Percentiles rank a stretch among this genome's conserved stretches.
phyloP scores from a whole-genome alignment of 1,140 invertebrate genomes.

The Heliothis virescens region DNA sequence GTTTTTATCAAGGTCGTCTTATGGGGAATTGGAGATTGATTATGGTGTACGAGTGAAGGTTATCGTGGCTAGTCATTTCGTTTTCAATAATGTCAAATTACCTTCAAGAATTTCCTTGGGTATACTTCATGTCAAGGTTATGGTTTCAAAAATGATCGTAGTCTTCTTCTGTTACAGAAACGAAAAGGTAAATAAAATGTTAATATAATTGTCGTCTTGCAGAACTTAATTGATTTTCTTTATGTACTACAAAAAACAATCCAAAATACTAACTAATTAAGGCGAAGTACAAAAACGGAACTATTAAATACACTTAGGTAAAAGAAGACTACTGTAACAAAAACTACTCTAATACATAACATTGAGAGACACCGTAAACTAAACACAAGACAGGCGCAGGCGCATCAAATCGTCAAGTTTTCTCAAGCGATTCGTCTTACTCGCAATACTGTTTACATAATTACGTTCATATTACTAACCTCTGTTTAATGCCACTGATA shows the following conservation, averaged over 20 bases:
- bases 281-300: no score
- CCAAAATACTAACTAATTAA: no score
- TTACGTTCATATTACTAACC: constrained; percentile 9
- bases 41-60: background rate
- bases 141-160: no score
- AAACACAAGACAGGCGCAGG: background rate
- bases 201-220: no score
- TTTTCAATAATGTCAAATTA: no score
- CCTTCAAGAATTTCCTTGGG: no score
- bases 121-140: no score
- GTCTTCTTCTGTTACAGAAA: no score
- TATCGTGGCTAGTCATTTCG: background rate
- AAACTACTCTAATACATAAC: background rate
- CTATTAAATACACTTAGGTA: no score
- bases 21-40: background rate
- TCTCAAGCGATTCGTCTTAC: constrained; percentile 27
- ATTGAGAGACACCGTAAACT: background rate
- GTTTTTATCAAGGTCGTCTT: constrained; percentile 7
- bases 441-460: constrained; percentile 29
- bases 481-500: background rate
- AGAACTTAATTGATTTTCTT: no score
- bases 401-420: constrained; percentile 25
- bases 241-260: no score
- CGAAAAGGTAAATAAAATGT: no score
- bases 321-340: background rate